A percentile compares a stretch with the other conserved stretches of the same genome.
Evolutionary conservation across 2,888 invertebrate genomes (phyloP).

Genomic region (Druceiella hillmani): DNA sequence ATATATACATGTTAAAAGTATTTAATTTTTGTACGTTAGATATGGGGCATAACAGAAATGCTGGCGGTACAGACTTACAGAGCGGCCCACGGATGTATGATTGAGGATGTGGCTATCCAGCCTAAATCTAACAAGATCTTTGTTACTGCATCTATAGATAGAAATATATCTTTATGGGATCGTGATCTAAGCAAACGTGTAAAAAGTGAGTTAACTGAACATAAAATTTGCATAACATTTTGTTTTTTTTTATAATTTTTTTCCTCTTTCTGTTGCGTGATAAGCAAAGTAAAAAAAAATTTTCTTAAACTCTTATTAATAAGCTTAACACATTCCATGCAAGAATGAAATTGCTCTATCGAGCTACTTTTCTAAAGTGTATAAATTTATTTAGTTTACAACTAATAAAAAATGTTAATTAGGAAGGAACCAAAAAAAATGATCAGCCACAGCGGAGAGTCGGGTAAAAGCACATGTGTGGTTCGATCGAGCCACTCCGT

Average conservation of each 20-base stretch:
- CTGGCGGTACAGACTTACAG: slow-evolving; percentile 41
- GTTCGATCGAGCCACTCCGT: too few species aligned
- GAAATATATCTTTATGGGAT: slow-evolving; percentile 52
- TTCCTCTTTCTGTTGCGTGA: too few species aligned
- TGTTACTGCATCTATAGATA: slow-evolving; percentile 51
- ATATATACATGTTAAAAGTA: slow-evolving; percentile 4
- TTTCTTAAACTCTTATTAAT: too few species aligned
- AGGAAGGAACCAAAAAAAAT: too few species aligned
- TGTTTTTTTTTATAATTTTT: slow-evolving; percentile 1
- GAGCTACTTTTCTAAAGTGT: too few species aligned
- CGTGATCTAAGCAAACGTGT: slow-evolving; percentile 34
- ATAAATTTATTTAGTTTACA: too few species aligned
- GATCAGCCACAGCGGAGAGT: too few species aligned
- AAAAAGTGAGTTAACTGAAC: slow-evolving; percentile 30
- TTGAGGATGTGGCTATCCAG: slow-evolving; percentile 45
- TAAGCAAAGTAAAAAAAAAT: not conserved
- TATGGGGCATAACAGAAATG: slow-evolving; percentile 48
- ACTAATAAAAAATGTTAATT: too few species aligned
- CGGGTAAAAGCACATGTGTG: too few species aligned
- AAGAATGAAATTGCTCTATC: too few species aligned
- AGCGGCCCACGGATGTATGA: slow-evolving; percentile 44
- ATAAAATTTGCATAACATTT: slow-evolving; percentile 12
- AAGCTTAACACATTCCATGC: too few species aligned
- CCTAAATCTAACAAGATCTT: slow-evolving; percentile 42
- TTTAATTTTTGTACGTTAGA: slow-evolving; percentile 29